Base-by-base conservation (phyloP, 2,113 vertebrate genomes). In the Hemichromis elongatus region DNA sequence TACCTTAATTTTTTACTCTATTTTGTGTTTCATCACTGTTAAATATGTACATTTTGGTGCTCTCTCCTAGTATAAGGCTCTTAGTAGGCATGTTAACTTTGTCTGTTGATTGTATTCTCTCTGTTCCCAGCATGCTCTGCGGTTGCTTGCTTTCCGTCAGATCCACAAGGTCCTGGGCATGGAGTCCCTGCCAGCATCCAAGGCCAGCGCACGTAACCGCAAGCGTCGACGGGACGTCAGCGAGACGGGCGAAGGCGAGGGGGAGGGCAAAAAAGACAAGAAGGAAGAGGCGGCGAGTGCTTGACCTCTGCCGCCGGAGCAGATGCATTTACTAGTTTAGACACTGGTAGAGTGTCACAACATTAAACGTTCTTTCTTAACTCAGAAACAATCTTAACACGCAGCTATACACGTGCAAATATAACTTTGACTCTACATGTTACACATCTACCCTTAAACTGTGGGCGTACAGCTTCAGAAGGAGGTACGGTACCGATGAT, bases 81-180 rank as follows among this genome's bases (percentile, higher is more conserved):
- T 0, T 37, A n/a, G 33, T 63, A n/a, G 35, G 30, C 30, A 7
- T 30, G 35, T 63, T n/a, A n/a, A 35, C 59, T 63, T 63, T 61
- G 30, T 35, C 59, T 63, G 0, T 61, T 6, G 11, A 37, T 18
- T 9, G 14, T 68, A 8, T 50, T 9, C 82, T 26, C 5, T 85
- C n/a, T 75, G 53, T 7, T 88, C 81, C 30, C 94, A 97, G 95
- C 94, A 95, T 2, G 94, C 95, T 6, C 93, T 97, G 87, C 94
- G 97, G 81, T 89, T 96, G 53, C 84, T 97, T 26, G 93, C 95
- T 5, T 98, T 98, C 93, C 93, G 94, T 40, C 96, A 96, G 88
- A 93, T 96, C 57, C 95, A 97, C 92, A 95, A 95, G 40, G 82
- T 95, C 9, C 94, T 97, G 30, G 94, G 94, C 56, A 97, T 96